Conservation (phyloP, 2,888 invertebrate species). For the Lasioglossum zephyrum region DNA sequence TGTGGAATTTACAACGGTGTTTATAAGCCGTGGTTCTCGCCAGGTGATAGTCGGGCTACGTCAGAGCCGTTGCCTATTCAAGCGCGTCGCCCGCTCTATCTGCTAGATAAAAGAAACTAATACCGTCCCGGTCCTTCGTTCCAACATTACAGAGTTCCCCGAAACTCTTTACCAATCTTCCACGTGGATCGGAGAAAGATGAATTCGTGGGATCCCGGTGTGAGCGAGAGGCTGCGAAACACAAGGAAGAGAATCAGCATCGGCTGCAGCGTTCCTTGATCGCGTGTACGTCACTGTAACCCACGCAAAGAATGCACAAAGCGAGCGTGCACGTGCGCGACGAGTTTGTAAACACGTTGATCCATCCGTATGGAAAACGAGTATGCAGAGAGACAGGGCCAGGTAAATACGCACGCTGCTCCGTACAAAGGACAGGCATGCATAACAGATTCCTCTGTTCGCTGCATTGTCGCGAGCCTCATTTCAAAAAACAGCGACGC, state of each 20-base stretch:
- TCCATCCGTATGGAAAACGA: constrained; percentile 45
- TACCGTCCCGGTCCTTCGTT: neutral
- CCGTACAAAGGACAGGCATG: constrained; percentile 49
- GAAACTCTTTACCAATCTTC: neutral
- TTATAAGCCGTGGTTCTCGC: constrained; percentile 26
- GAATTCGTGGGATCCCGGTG: neutral
- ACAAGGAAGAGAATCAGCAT: neutral
- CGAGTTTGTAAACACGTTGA: constrained; percentile 56
- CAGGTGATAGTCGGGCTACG: constrained; percentile 13
- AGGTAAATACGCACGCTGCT: constrained; percentile 32
- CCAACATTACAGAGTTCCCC: neutral
- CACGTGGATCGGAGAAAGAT: neutral
- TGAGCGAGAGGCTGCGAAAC: neutral
- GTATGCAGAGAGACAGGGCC: constrained; percentile 45
- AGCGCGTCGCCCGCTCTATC: neutral
- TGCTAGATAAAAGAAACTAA: neutral
- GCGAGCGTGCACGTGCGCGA: constrained; percentile 35
- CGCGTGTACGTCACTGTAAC: constrained; percentile 17
- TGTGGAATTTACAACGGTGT: constrained; percentile 38
- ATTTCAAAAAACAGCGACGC: constrained; percentile 5
- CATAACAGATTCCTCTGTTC: constrained; percentile 49
- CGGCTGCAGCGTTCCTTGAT: neutral
- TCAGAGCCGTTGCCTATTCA: constrained; percentile 11
- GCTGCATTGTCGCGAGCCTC: constrained; percentile 10
- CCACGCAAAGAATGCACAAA: constrained; percentile 47